phyloP scores from a whole-genome alignment of 2,113 vertebrate genomes.

The Bubo blakistoni region DNA sequence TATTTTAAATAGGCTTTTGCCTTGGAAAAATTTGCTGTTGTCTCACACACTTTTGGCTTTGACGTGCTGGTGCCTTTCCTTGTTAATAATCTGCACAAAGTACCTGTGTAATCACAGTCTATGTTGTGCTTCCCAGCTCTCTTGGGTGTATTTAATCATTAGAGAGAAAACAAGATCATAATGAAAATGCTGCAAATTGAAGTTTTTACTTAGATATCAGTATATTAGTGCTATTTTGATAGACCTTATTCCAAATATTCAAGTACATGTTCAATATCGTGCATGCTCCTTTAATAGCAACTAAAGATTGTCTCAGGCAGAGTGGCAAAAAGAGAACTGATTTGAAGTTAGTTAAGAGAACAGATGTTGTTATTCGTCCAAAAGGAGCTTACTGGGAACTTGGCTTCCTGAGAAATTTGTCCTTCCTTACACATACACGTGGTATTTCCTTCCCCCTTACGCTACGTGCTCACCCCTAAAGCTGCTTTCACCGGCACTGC shows the following conservation, averaged over 20 bases:
- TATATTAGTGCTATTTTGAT: neutral
- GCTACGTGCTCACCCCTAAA: neutral
- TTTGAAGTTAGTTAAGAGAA: neutral
- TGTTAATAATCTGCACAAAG: neutral
- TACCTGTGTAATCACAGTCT: neutral
- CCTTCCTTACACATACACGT: neutral
- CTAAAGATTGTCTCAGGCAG: neutral
- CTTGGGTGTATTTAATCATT: neutral
- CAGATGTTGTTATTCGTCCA: neutral
- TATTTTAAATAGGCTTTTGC: neutral
- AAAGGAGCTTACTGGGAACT: neutral
- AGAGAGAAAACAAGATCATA: neutral
- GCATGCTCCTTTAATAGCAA: neutral
- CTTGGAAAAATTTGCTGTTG: neutral
- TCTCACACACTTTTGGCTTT: neutral
- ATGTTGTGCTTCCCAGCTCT: neutral
- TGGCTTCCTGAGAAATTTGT: neutral
- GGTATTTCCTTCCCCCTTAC: neutral
- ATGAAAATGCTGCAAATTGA: neutral
- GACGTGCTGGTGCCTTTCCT: neutral
- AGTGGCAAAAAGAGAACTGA: neutral
- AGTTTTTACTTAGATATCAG: neutral
- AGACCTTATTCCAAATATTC: neutral
- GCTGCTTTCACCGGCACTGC: neutral
- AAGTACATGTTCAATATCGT: too few species aligned